phyloP scores from a whole-genome alignment of 2,888 invertebrate genomes.

The Ashinkailepas kermadecensis region DNA sequence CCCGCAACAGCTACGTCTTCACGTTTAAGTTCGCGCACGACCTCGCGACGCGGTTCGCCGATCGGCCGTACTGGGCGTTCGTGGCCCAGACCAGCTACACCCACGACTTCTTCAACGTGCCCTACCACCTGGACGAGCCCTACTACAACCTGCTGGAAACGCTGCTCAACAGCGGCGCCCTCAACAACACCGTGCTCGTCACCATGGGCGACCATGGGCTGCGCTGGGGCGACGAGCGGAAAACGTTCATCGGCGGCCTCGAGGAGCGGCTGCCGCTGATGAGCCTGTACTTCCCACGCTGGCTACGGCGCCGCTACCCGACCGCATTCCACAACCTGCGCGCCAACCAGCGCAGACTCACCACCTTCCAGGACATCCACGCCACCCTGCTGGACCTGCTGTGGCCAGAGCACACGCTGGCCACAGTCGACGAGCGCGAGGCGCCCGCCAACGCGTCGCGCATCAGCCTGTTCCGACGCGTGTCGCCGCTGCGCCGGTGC shows the following conservation, averaged over 20 bases:
- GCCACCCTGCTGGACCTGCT: constrained; percentile 66
- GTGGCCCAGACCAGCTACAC: constrained; percentile 52
- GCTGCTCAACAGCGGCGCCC: constrained; percentile 48
- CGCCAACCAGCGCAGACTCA: constrained; percentile 60
- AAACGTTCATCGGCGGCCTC: constrained; percentile 55
- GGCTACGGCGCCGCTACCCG: constrained; percentile 58
- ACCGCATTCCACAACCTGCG: constrained; percentile 56
- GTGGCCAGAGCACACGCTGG: constrained; percentile 23
- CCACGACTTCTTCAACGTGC: constrained; percentile 75
- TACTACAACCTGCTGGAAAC: constrained; percentile 53
- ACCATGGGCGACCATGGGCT: constrained; percentile 83
- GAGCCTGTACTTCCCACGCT: constrained; percentile 61
- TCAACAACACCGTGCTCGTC: constrained; percentile 61
- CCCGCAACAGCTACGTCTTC: constrained; percentile 54
- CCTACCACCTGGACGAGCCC: constrained; percentile 61
- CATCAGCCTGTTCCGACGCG: constrained; percentile 66
- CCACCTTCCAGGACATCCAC: constrained; percentile 76
- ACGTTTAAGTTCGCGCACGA: constrained; percentile 63
- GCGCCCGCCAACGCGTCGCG: constrained; percentile 45
- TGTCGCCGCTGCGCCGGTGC: constrained; percentile 67
- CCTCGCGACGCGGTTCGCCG: constrained; percentile 58
- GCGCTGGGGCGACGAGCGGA: constrained; percentile 72
- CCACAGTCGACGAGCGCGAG: constrained; percentile 10
- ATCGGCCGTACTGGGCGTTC: not conserved
- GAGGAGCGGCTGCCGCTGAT: constrained; percentile 64